Conservation (phyloP, 2,888 invertebrate genomes). For the Philonicus albiceps region DNA sequence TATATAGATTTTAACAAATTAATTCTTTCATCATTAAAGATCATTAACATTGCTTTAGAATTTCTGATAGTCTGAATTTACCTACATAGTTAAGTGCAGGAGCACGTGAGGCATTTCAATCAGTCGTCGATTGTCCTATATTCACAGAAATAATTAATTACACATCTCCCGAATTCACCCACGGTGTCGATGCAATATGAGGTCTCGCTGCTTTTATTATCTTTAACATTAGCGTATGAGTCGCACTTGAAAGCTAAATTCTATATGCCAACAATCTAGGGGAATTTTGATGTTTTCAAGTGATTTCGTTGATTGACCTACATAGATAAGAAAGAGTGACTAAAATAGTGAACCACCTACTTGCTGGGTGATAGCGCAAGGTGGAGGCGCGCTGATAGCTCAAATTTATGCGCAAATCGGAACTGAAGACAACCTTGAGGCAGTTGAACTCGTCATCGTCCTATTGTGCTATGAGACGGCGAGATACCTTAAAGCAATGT, state of each 20-base stretch:
- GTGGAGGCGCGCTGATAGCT: not conserved
- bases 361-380: not conserved
- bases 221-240: not conserved
- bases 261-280: not conserved
- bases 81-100: not conserved
- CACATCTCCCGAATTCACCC: not conserved
- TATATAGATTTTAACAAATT: no score
- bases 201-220: not conserved
- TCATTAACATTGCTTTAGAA: not conserved
- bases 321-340: not conserved
- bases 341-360: not conserved
- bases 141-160: not conserved
- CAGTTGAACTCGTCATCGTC: not conserved
- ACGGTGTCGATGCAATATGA: not conserved
- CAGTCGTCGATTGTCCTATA: not conserved
- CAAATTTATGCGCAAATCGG: not conserved
- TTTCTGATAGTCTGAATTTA: not conserved
- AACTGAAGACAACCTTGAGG: not conserved
- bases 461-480: not conserved
- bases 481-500: not conserved
- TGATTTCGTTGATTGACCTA: not conserved
- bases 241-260: not conserved
- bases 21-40: no score
- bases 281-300: not conserved
- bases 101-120: not conserved